Base-by-base conservation (phyloP, 2,113 vertebrate genomes). In the Ceratotherium simum region DNA sequence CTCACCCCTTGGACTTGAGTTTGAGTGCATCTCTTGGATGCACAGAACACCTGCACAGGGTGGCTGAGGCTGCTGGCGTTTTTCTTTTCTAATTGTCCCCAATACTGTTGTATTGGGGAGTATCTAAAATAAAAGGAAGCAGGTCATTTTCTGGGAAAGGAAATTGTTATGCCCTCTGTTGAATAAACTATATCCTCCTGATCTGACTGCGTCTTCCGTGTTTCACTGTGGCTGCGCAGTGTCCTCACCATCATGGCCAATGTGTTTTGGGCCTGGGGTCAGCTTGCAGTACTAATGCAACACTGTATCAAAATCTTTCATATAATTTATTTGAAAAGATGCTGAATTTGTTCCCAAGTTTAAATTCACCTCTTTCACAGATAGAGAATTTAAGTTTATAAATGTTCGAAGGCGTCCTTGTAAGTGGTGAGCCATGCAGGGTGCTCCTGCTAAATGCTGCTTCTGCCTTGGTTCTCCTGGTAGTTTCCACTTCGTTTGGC, bases 261-360 rank as follows among this genome's bases (percentile, higher is more conserved):
- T 1, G 5, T 20, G 1, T 5, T 54, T 3, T 6, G 36, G 87
- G 42, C 31, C 18, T 33, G 0, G 8, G 58, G 31, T 23, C 58
- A 39, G 58, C 76, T 8, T 5, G 21, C 29, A 27, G 4, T 20
- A 82, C 4, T 29, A 33, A 56, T 3, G 5, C 12, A 8, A 64
- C 0, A 9, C 39, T 10, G 0, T 9, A 31, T 65, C 56, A 67
- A 67, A 95, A 10, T 25, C 14, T 84, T 39, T 62, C 29, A 33
- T 42, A 58, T 1, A 23, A 16, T 96, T 97, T 95, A 95, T 93
- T 96, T 64, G 81, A 89, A 93, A 80, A 96, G 81, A 82, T 91
- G 76, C 18, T 82, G 36, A 51, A 21, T 75, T 79, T 79, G 13
- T 75, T 69, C 79, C 69, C 67, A 90, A 11, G 31, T 84, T 60